Evolutionary conservation across 2,888 invertebrate species (phyloP).

Genomic region (Drosophila subquinaria): DNA sequence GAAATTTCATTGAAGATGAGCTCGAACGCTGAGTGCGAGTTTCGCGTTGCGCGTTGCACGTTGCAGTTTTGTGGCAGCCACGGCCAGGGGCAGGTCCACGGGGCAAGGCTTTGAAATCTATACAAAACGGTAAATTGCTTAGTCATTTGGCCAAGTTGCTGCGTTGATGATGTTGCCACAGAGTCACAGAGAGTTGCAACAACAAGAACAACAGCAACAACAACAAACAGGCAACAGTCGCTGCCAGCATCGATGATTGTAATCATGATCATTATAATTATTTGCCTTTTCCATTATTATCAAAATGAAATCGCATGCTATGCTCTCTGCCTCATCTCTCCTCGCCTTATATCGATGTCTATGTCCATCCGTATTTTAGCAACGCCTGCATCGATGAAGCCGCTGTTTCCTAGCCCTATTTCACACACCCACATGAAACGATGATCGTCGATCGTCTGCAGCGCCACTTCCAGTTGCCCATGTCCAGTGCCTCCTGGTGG

Average conservation of each 20-base stretch:
- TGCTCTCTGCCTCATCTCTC: constrained; percentile 16
- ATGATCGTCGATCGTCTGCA: constrained; percentile 27
- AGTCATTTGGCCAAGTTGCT: constrained; percentile 70
- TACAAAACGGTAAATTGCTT: constrained; percentile 80
- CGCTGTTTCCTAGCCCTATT: constrained; percentile 60
- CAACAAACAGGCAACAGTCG: constrained; percentile 16
- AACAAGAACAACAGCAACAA: background rate
- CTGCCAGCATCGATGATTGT: constrained; percentile 71
- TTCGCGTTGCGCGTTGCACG: background rate
- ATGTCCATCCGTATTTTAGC: constrained; percentile 32
- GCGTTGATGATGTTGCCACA: constrained; percentile 53
- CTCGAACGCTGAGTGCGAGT: constrained; percentile 28
- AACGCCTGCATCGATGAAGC: constrained; percentile 31
- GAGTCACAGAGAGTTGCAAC: constrained; percentile 5
- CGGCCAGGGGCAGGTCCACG: constrained; percentile 30
- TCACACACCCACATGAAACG: constrained; percentile 70
- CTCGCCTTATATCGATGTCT: constrained; percentile 13
- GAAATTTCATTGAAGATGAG: constrained; percentile 80
- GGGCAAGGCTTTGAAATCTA: constrained; percentile 63
- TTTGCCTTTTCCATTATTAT: constrained; percentile 80
- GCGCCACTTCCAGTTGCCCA: constrained; percentile 43
- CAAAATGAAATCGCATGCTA: constrained; percentile 80
- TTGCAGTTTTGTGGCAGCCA: constrained; percentile 21
- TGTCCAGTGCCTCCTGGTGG: constrained; percentile 1
- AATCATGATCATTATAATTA: constrained; percentile 83